Evolutionary conservation across 1,140 invertebrate species (phyloP), one percentile per base, ranked within the genome.

Genomic region (Gonatopus flavifemur): DNA sequence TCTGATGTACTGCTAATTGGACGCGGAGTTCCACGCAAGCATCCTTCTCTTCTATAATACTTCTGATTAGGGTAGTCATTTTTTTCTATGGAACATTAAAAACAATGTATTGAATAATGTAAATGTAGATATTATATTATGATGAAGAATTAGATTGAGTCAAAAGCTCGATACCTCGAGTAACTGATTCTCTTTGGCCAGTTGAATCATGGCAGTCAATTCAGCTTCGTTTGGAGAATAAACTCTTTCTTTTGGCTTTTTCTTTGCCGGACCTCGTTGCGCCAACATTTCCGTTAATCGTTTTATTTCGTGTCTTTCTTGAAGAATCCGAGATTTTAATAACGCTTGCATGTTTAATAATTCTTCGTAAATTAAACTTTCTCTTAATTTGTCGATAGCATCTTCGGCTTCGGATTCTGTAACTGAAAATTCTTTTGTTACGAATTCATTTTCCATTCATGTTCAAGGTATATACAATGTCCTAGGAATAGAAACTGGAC

Each of bases 1-100:
- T 25, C 62, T 83, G 82, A 57, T 84, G 83, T 66, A 86, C 78
- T 18, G 82, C 82, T 37, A 85, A 64, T 56, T 88, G 83, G 31
- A 87, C 85, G 53, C 84, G 83, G 5, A 87, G 66, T 30, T 86
- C 82, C 45, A 86, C 82, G 52, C 84, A 86, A 2, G 83, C 83
- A 24, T 84, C 81, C 47, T 83, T 80, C 57, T 87, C 85, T 66
- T 87, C 85, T 80, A 86, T 67, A 81, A 85, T 72, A 81, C 84
- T 74, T 70, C 82, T 47, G 78, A 83, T 64, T 80, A 77, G 68
- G 69, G 83, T 74, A 75, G 72, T 74, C 84, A 83, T 73, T 80
- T 87, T 74, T 84, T 85, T 76, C 76, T 77, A 36, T 31, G 62
- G 64, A 43, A 46, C 19, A 59, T 44, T 13, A 22, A 46, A 19